Evolutionary conservation across 2,888 invertebrate species (phyloP).

Genomic region (Pachymerium ferrugineum): DNA sequence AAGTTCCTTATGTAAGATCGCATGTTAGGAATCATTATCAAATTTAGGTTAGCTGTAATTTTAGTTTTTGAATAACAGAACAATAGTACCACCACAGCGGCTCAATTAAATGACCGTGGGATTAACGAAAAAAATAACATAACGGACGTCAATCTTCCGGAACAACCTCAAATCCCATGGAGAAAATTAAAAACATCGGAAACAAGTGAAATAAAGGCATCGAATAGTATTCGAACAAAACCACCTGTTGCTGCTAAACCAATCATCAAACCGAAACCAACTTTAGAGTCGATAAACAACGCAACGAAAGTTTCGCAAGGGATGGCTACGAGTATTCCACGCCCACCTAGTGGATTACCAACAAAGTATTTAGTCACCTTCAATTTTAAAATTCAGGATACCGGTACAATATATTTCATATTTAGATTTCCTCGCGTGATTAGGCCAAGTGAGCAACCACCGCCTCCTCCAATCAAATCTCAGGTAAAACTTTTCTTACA

Average conservation of each 20-base stretch:
- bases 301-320: constrained; percentile 30
- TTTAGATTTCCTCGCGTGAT: neutral
- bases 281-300: constrained; percentile 26
- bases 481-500: constrained; percentile 30
- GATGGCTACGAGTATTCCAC: neutral
- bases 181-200: neutral
- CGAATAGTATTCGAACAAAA: neutral
- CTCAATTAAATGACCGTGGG: neutral
- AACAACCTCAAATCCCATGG: constrained; percentile 4
- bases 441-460: constrained; percentile 39
- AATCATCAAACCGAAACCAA: neutral
- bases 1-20: neutral
- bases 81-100: neutral
- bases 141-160: neutral
- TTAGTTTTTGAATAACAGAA: neutral
- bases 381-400: neutral
- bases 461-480: constrained; percentile 38
- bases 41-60: neutral
- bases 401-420: neutral
- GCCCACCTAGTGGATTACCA: neutral
- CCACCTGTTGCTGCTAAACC: neutral
- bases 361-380: no score
- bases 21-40: neutral
- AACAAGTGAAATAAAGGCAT: neutral
- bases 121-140: neutral